Percentiles rank a stretch among this genome's conserved stretches.
These are phyloP conservation scores for Telmatochromis sp. DNA, from an alignment of 2,113 vertebrate genomes.

Conservation along the genomic window DNA sequence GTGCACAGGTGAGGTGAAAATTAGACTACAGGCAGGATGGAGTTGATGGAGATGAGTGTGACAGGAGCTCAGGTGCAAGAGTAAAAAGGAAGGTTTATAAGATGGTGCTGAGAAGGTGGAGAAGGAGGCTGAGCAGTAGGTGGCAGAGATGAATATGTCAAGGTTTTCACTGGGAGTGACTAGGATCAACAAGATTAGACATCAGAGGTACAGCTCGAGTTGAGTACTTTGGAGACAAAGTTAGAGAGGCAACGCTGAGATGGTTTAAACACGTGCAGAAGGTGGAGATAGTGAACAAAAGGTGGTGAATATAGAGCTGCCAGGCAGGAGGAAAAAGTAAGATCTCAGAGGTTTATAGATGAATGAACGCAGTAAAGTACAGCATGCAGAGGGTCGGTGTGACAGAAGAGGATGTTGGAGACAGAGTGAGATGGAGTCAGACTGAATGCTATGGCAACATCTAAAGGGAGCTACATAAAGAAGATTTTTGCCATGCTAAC, in stretches of 20 bases:
- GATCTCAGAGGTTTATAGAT: background rate
- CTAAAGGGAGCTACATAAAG: background rate
- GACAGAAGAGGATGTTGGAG: background rate
- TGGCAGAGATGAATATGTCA: background rate
- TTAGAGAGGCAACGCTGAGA: background rate
- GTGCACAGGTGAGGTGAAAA: background rate
- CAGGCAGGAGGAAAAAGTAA: accelerated
- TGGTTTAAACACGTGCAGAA: background rate
- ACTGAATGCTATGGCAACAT: background rate
- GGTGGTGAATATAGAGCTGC: background rate
- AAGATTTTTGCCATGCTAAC: background rate
- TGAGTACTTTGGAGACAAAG: background rate
- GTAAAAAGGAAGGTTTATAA: background rate
- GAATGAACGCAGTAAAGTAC: accelerated
- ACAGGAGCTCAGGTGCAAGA: background rate
- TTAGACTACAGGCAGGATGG: background rate
- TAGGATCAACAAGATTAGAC: background rate
- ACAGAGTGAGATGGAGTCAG: background rate
- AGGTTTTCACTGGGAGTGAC: background rate
- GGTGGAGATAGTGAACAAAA: background rate
- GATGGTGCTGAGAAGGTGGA: background rate
- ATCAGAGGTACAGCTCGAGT: background rate
- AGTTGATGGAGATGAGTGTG: background rate
- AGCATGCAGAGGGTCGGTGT: background rate
- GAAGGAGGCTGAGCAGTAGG: background rate